Conservation (phyloP, 2,113 vertebrate species). For the Peromyscus maniculatus region DNA sequence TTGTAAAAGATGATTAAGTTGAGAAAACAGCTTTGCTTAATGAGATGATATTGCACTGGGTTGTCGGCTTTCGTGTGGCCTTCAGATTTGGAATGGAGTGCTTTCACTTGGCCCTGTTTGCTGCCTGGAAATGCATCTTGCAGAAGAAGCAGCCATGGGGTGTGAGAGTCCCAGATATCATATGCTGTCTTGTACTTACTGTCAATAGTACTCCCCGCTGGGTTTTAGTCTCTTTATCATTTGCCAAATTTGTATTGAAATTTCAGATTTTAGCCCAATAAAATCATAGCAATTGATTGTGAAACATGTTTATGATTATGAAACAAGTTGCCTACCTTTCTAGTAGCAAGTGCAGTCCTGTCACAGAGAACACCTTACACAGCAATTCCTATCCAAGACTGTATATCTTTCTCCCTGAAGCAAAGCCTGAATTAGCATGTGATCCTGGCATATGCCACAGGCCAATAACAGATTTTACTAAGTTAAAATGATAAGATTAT, state of each 20-base stretch:
- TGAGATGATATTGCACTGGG: slow-evolving; percentile 39
- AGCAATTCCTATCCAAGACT: slow-evolving; percentile 30
- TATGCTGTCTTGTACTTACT: slow-evolving; percentile 58
- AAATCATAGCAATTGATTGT: slow-evolving; percentile 9
- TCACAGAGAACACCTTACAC: not conserved
- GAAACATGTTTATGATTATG: slow-evolving; percentile 35
- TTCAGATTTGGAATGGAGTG: slow-evolving; percentile 34
- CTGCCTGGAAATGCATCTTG: slow-evolving; percentile 60
- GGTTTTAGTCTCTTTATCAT: slow-evolving; percentile 26
- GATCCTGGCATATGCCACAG: slow-evolving; percentile 23
- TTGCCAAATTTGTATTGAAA: slow-evolving; percentile 34
- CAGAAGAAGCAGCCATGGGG: slow-evolving; percentile 63
- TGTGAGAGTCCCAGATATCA: not conserved
- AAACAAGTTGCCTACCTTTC: slow-evolving; percentile 48
- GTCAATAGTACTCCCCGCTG: slow-evolving; percentile 28
- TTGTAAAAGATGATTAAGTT: slow-evolving; percentile 53
- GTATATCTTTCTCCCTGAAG: not conserved
- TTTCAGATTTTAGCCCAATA: slow-evolving; percentile 15
- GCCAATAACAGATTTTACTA: not conserved
- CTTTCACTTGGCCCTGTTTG: slow-evolving; percentile 64
- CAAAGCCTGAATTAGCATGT: slow-evolving; percentile 41
- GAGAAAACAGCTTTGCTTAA: slow-evolving; percentile 52
- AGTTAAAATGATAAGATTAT: slow-evolving; percentile 36
- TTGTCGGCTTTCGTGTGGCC: slow-evolving; percentile 31
- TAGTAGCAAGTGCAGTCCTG: not conserved